These are phyloP conservation scores for Leptoteleia sp. DNA, from an alignment of 1,140 invertebrate genomes.

Conservation along the genomic window DNA sequence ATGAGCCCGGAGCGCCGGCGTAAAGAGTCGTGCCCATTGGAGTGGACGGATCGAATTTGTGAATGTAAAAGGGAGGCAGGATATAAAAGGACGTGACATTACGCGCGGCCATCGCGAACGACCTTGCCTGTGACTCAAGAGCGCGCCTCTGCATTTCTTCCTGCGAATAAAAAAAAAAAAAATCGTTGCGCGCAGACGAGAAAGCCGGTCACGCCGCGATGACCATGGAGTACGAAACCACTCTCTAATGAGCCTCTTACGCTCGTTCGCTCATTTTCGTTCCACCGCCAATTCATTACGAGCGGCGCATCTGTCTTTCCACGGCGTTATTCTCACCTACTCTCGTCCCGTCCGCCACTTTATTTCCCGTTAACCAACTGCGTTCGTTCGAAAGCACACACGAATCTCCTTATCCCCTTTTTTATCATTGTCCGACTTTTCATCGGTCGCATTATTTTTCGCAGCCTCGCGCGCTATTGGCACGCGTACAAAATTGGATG, in stretches of 20 bases:
- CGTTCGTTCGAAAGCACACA: too few species aligned
- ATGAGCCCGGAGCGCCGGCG: too few species aligned
- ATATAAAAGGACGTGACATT: slow-evolving; percentile 65
- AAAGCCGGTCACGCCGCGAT: slow-evolving; percentile 81
- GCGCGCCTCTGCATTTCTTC: slow-evolving; percentile 74
- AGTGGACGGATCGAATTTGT: slow-evolving; percentile 27
- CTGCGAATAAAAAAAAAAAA: too few species aligned
- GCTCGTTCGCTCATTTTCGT: slow-evolving; percentile 76
- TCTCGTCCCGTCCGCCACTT: slow-evolving; percentile 12
- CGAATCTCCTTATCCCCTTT: too few species aligned
- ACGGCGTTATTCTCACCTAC: slow-evolving; percentile 53
- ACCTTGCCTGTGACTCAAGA: slow-evolving; percentile 75
- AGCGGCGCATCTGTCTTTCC: slow-evolving; percentile 59
- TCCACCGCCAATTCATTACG: slow-evolving; percentile 73
- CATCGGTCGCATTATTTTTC: too few species aligned
- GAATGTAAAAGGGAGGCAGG: slow-evolving; percentile 52
- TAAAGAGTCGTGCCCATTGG: background rate
- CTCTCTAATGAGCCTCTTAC: slow-evolving; percentile 80
- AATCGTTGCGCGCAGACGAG: slow-evolving; percentile 76
- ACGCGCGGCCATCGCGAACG: slow-evolving; percentile 67
- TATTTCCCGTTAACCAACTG: too few species aligned
- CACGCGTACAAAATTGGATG: too few species aligned
- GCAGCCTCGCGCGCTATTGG: too few species aligned
- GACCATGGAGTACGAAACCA: slow-evolving; percentile 81
- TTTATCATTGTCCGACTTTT: too few species aligned